Evolutionary conservation across 2,113 vertebrate genomes (phyloP).

Genomic region (Benitochromis conjunctus): DNA sequence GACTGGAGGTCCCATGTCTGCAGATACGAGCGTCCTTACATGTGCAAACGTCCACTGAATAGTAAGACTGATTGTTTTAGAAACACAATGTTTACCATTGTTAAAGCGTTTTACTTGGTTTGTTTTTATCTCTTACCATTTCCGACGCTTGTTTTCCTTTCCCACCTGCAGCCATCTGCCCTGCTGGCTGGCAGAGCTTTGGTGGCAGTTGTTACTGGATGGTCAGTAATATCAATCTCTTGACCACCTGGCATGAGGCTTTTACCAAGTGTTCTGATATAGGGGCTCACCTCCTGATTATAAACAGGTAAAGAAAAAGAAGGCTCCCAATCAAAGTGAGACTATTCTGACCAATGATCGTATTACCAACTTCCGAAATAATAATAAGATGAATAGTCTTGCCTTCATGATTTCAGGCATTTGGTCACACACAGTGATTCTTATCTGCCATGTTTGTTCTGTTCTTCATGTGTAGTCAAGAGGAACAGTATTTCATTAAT

Average conservation of each 20-base stretch:
- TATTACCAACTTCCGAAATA: neutral
- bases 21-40: conserved; percentile 70
- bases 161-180: conserved; percentile 66
- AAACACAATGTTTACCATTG: neutral
- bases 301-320: conserved; percentile 60
- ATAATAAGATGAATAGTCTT: neutral
- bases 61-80: conserved; percentile 43
- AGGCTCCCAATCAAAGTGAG: neutral
- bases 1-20: conserved; percentile 71
- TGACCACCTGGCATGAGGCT: conserved; percentile 76
- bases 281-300: conserved; percentile 63
- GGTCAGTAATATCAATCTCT: conserved; percentile 67
- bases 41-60: conserved; percentile 72
- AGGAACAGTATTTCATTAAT: conserved; percentile 76
- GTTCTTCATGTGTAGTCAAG: conserved; percentile 46
- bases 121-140: neutral
- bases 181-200: conserved; percentile 72
- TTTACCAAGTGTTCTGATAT: conserved; percentile 47
- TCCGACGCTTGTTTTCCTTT: neutral
- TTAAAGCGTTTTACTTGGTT: neutral
- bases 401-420: neutral
- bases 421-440: neutral
- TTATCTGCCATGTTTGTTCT: neutral
- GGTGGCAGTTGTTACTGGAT: conserved; percentile 74
- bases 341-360: neutral